These are phyloP conservation scores for Pinna nobilis DNA, from an alignment of 1,140 invertebrate species.

Conservation along the genomic window DNA sequence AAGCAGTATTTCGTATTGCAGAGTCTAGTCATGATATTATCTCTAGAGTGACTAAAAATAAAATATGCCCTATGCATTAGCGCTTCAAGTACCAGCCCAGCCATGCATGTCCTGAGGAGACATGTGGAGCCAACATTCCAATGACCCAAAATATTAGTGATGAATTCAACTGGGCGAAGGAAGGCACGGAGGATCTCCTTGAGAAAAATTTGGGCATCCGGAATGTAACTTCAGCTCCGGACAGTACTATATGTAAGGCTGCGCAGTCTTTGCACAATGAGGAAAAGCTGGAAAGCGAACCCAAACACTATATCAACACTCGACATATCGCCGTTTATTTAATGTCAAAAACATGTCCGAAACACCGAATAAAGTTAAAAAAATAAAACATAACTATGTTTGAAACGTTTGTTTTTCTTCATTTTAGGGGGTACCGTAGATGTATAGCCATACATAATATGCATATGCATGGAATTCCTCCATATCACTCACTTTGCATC, in stretches of 20 bases:
- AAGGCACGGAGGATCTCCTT: background rate
- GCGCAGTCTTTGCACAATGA: too few relatives aligned
- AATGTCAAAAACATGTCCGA: too few relatives aligned
- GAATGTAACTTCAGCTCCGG: background rate
- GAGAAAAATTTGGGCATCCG: background rate
- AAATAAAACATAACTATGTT: too few relatives aligned
- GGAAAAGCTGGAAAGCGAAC: too few relatives aligned
- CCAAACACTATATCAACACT: too few relatives aligned
- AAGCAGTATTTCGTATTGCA: constrained; percentile 6
- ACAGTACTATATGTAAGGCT: background rate
- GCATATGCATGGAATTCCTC: too few relatives aligned
- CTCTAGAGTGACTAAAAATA: constrained; percentile 3
- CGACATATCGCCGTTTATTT: too few relatives aligned
- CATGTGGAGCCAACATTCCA: background rate
- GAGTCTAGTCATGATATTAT: constrained; percentile 13
- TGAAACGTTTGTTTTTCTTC: too few relatives aligned
- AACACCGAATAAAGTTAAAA: too few relatives aligned
- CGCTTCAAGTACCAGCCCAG: background rate
- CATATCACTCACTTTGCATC: too few relatives aligned
- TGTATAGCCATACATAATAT: too few relatives aligned
- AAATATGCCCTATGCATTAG: background rate
- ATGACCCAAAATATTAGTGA: background rate
- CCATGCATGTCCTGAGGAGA: background rate
- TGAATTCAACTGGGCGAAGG: background rate
- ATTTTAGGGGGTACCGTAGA: too few relatives aligned